A percentile compares a stretch with the other conserved stretches of the same genome.
Evolutionary conservation across 1,140 invertebrate genomes (phyloP).

Genomic region (Lepidotrigona ventralis): DNA sequence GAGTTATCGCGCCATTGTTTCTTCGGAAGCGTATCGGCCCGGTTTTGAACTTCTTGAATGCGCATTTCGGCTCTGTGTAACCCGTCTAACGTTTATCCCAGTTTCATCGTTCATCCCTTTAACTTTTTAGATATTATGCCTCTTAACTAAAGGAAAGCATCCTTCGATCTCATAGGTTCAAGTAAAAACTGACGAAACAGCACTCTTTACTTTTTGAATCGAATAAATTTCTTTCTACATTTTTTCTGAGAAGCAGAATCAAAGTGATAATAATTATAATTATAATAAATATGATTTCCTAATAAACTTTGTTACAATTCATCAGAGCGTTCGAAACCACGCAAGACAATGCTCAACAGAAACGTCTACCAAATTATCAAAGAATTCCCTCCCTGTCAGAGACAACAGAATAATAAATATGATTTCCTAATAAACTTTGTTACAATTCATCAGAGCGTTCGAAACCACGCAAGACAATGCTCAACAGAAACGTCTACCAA

Average conservation of each 20-base stretch:
- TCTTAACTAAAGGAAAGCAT: background rate
- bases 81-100: constrained; percentile 9
- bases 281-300: too few species aligned
- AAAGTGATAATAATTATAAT: too few species aligned
- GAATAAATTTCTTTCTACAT: too few species aligned
- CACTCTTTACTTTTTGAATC: too few species aligned
- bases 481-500: background rate
- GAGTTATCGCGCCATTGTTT: constrained; percentile 72
- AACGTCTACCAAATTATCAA: too few species aligned
- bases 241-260: too few species aligned
- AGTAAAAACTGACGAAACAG: background rate
- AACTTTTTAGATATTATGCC: background rate
- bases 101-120: background rate
- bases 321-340: background rate
- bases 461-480: background rate
- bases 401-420: too few species aligned
- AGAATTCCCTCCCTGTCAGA: too few species aligned
- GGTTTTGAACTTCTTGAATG: constrained; percentile 45
- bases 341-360: background rate
- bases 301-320: too few species aligned
- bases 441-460: background rate
- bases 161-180: background rate
- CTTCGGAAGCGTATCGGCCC: constrained; percentile 40
- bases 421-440: too few species aligned
- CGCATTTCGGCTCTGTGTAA: constrained; percentile 38